Percentiles rank a stretch among this genome's conserved stretches.
Conservation (phyloP, 2,113 vertebrate genomes). For the Lophius piscatorius region DNA sequence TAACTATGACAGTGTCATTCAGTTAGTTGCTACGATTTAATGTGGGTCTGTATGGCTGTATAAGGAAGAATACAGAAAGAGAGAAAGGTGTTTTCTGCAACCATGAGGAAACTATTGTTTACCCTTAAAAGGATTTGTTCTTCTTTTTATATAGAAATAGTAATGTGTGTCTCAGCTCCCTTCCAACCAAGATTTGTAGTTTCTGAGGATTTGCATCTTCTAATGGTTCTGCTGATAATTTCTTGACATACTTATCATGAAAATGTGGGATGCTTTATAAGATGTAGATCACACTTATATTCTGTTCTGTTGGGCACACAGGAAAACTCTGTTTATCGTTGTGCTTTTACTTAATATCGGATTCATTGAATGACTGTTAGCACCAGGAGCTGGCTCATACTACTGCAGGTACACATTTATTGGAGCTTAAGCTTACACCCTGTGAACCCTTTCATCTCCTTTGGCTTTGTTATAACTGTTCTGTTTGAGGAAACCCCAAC, state of each 20-base stretch:
- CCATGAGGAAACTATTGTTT: constrained; percentile 4
- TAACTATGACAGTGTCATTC: neutral
- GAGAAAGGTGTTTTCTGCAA: neutral
- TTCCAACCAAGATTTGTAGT: neutral
- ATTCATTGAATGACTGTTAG: constrained; percentile 30
- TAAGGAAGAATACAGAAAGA: neutral
- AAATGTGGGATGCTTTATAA: neutral
- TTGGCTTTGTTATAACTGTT: constrained; percentile 24
- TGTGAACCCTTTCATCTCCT: constrained; percentile 30
- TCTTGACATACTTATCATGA: neutral
- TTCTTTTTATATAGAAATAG: constrained; percentile 32
- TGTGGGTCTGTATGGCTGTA: neutral
- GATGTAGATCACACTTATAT: neutral
- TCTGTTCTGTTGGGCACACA: neutral
- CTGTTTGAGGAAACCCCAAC: constrained; percentile 6
- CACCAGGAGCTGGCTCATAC: constrained; percentile 10
- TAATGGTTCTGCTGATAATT: neutral
- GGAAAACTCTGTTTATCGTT: neutral
- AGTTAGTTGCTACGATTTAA: neutral
- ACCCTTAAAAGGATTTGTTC: constrained; percentile 32
- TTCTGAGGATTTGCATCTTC: neutral
- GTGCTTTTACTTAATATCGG: constrained; percentile 21
- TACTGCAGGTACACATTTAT: constrained; percentile 32
- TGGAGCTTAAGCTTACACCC: constrained; percentile 28
- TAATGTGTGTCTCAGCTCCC: constrained; percentile 23